Evolutionary conservation across 1,140 invertebrate species (phyloP), one percentile per base, ranked within the genome.

Genomic region (Leucophenga varia): DNA sequence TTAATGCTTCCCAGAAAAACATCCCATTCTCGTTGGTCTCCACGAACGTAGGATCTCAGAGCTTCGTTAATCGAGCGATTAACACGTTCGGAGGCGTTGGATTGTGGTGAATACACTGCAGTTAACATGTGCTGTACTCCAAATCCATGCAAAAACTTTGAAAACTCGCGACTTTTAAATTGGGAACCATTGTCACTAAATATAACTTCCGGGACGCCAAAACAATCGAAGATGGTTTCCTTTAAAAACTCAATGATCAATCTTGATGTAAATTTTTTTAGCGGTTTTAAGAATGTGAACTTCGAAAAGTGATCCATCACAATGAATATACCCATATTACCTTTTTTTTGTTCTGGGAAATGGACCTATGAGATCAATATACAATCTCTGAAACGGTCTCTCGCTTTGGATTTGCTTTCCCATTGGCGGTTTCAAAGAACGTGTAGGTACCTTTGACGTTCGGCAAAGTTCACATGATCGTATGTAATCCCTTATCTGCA

Each of bases 311-410:
- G 42, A 22, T 44, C 42, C n/a, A 44, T n/a, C 4, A 21, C 42
- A 3, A 44, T 30, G 18, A 44, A 44, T 3, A 44, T 18, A 13
- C 21, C 35, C 4, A 13, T 21, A 43, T 57, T 54, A 6, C 47
- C 43, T 18, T 18, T 45, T n/a, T 16, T 18, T 39, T 2, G 47
- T 43, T 16, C 43, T 16, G 3, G 47, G 55, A 25, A 45, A 57
- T 3, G 47, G 47, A 9, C 47, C 55, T 31, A 54, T 18, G 21
- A 54, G 16, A 22, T 54, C 47, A 19, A 30, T 18, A 30, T 36
- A 44, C 3, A 41, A 12, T 12, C 32, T 10, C 21, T 54, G 43
- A 9, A 49, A 55, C 12, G 52, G 47, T 12, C 16, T 14, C 31
- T 41, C 45, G 47, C 32, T 45, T 3, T 22, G 2, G 8, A 45